Base-by-base conservation (phyloP, 2,888 invertebrate genomes). In the Lycocerus yunnanus region DNA sequence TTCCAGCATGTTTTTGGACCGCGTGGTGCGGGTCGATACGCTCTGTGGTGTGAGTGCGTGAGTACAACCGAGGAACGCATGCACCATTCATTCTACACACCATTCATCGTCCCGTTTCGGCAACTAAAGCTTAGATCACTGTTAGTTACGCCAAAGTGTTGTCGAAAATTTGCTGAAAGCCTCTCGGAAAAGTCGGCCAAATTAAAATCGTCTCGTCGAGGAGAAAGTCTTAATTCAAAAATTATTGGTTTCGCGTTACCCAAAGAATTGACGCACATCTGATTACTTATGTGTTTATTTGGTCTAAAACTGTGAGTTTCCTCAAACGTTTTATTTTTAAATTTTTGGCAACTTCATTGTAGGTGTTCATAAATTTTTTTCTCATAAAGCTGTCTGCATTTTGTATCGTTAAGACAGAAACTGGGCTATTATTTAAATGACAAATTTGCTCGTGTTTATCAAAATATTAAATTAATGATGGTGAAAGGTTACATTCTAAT, bases 11-110 rank as follows among this genome's bases (percentile, higher is more conserved):
- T 80, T 78, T 60, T 77, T 78, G 80, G 79, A 80, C 81, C 82
- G 81, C 82, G 82, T 81, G 82, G 81, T 77, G 70, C 78, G 80
- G 81, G 81, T 81, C 82, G 82, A 82, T 82, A 82, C 76, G 70
- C 78, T 77, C 75, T 77, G 80, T 81, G 81, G 81, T 82, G 80
- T 82, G 81, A 79, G 81, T 81, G 82, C 81, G 82, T 82, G 81
- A 80, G 81, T 82, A 80, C 79, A 79, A 80, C 80, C 80, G 80
- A 81, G 80, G 80, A 80, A 80, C 82, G 81, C 81, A 79, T 80
- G 81, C 79, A 80, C 81, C 82, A 82, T 81, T 82, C 82, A 82
- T 82, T 80, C 78, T 75, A 77, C 78, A 79, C 78, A 77, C 77
- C 77, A 77, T 77, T 77, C 77, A 77, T 77, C 75, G 77, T 74